Percentiles rank a stretch among this genome's conserved stretches.
These are phyloP conservation scores for Frankliniella intonsa DNA, from an alignment of 2,888 invertebrate genomes.

Conservation along the genomic window DNA sequence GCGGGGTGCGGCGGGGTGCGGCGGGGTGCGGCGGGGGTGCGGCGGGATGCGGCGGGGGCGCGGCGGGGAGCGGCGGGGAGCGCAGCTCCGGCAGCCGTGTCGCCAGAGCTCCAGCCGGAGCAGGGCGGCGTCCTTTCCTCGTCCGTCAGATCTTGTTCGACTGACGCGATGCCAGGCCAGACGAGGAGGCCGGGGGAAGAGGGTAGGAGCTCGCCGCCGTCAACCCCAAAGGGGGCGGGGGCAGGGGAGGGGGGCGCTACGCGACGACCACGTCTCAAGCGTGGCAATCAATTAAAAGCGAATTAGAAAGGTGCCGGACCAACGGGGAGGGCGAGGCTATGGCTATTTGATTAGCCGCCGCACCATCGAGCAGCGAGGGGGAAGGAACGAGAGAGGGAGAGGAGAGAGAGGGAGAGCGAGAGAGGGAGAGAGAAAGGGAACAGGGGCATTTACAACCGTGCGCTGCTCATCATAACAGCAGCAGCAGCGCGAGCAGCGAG, in stretches of 20 bases:
- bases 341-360: neutral
- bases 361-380: no score
- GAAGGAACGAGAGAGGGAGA: no score
- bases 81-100: neutral
- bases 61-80: neutral
- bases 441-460: neutral
- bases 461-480: neutral
- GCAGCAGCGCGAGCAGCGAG: conserved; percentile 4
- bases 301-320: neutral
- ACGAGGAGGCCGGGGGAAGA: no score
- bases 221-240: neutral
- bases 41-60: neutral
- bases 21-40: neutral
- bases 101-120: neutral
- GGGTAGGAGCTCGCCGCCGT: neutral
- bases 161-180: no score
- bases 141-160: no score
- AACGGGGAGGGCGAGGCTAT: neutral
- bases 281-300: neutral
- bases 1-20: no score
- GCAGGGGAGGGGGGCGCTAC: neutral
- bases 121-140: no score
- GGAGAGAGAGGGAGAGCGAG: no score
- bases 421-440: no score
- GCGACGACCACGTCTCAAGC: neutral